Evolutionary conservation across 92 coral and sea anemone genomes (phyloP).

Genomic region (Blastomussa wellsi): DNA sequence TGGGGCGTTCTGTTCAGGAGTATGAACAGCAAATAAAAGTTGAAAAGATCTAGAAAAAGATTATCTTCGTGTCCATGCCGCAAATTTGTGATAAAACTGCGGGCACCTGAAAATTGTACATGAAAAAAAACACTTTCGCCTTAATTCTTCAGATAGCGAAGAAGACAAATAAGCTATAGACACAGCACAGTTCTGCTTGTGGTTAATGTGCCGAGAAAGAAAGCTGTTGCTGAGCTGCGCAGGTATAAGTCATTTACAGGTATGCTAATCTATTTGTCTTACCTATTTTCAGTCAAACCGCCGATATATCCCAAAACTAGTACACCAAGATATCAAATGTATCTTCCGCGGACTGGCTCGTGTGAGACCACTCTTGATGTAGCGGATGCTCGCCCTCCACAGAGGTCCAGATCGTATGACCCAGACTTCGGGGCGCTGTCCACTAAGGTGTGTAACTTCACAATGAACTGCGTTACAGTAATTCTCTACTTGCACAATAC

Average conservation of each 20-base stretch:
- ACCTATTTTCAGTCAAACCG: not conserved
- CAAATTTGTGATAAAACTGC: no score
- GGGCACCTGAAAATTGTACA: not conserved
- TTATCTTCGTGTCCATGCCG: no score
- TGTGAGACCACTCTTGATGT: constrained; percentile 53
- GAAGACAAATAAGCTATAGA: not conserved
- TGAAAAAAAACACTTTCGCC: not conserved
- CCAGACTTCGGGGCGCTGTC: constrained; percentile 53
- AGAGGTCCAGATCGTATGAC: constrained; percentile 77
- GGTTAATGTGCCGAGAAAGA: not conserved
- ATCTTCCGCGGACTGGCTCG: constrained; percentile 72
- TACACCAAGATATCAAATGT: constrained; percentile 65
- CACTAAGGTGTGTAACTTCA: constrained; percentile 16
- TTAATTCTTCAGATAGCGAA: not conserved
- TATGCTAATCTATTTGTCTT: not conserved
- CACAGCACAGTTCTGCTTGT: not conserved
- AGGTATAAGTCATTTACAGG: not conserved
- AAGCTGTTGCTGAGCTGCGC: not conserved
- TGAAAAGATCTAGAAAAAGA: no score
- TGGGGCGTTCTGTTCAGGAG: no score
- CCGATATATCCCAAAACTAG: constrained; percentile 70
- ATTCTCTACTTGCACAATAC: no score
- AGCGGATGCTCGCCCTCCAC: constrained; percentile 55
- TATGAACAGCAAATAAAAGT: no score
- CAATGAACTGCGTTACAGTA: no score